These are phyloP conservation scores for Aphelocoma californica DNA, from an alignment of 2,797 vertebrate species.

Conservation along the genomic window DNA sequence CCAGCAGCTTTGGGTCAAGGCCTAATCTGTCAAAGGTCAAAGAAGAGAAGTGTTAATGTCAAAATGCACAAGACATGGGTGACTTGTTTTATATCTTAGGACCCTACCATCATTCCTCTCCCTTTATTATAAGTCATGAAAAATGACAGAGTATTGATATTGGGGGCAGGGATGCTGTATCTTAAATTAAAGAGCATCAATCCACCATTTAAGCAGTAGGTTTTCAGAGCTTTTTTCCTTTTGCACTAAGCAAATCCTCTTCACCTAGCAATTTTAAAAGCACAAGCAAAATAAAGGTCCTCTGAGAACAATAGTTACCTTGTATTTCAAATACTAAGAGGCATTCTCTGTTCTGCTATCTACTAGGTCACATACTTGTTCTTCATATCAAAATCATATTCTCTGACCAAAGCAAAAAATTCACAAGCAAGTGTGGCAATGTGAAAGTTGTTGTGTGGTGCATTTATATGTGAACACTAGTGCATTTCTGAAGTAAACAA, in stretches of 20 bases:
- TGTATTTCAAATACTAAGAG: constrained; percentile 2
- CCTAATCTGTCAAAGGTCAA: constrained; percentile 88
- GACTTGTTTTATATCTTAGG: constrained; percentile 71
- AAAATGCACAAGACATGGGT: constrained; percentile 68
- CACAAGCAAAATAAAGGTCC: constrained; percentile 19
- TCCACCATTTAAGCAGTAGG: constrained; percentile 33
- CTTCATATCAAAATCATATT: constrained; percentile 3
- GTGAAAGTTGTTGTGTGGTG: neutral
- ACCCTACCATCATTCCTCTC: constrained; percentile 65
- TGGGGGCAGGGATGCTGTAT: constrained; percentile 56
- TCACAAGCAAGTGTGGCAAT: neutral
- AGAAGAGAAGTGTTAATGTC: constrained; percentile 76
- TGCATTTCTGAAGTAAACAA: constrained; percentile 28
- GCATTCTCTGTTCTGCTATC: neutral
- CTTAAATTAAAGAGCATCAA: constrained; percentile 73
- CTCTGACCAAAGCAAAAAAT: constrained; percentile 25
- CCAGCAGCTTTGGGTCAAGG: constrained; percentile 94
- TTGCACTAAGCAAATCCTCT: constrained; percentile 2
- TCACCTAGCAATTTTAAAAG: constrained; percentile 10
- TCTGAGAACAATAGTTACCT: neutral
- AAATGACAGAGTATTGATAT: constrained; percentile 85
- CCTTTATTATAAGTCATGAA: constrained; percentile 72
- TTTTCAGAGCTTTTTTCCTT: constrained; percentile 43
- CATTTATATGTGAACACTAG: neutral
- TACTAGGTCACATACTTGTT: neutral